phyloP scores from a whole-genome alignment of 2,888 invertebrate species.

The Cremastinae sp. region DNA sequence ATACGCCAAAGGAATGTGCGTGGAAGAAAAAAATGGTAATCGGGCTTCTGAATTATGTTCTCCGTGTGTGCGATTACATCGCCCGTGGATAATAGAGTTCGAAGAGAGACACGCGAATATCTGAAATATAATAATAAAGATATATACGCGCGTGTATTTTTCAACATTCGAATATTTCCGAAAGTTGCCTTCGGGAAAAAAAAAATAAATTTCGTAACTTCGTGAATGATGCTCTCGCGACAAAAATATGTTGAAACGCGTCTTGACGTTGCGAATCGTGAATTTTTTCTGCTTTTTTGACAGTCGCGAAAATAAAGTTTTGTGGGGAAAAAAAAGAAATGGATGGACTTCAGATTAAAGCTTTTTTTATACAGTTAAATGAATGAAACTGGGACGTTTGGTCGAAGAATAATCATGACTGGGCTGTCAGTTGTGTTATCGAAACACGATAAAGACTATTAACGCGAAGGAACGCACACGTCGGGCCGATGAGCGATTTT shows the following conservation, averaged over 20 bases:
- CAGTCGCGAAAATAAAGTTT: too few relatives aligned
- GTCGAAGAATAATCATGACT: slow-evolving; percentile 38
- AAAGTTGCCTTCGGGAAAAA: not conserved
- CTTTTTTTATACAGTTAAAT: too few relatives aligned
- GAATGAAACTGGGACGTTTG: not conserved
- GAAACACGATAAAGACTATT: slow-evolving; percentile 41
- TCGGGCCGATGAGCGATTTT: slow-evolving; percentile 1
- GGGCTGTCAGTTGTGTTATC: slow-evolving; percentile 58
- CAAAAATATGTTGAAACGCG: slow-evolving; percentile 12
- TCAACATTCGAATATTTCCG: not conserved
- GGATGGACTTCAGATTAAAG: too few relatives aligned
- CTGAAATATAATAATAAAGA: not conserved
- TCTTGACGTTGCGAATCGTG: not conserved
- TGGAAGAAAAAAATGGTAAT: slow-evolving; percentile 53
- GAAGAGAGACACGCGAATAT: slow-evolving; percentile 21
- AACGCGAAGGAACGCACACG: not conserved
- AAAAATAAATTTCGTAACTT: slow-evolving; percentile 17
- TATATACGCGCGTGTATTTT: not conserved
- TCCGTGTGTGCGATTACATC: slow-evolving; percentile 40
- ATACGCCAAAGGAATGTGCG: slow-evolving; percentile 9
- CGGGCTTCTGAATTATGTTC: slow-evolving; percentile 46
- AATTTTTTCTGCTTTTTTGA: too few relatives aligned
- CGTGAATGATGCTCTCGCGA: slow-evolving; percentile 14
- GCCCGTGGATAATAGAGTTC: slow-evolving; percentile 45
- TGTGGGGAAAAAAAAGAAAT: too few relatives aligned